Evolutionary conservation across 2,797 vertebrate species (phyloP).

Genomic region (Sebastes matsubarae): DNA sequence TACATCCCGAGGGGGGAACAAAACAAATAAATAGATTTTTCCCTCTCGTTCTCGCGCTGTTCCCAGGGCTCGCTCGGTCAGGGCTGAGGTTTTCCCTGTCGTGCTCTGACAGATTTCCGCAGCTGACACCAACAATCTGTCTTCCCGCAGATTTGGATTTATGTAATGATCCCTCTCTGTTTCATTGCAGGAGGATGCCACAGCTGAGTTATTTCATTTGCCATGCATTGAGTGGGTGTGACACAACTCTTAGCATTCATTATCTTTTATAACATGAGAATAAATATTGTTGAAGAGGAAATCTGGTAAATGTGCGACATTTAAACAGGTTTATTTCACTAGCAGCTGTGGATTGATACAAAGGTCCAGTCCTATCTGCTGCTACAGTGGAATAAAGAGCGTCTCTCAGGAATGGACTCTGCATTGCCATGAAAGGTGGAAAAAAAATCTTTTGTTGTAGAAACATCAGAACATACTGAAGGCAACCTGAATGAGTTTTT

Average conservation of each 20-base stretch:
- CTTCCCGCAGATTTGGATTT: constrained; percentile 27
- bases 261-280: constrained; percentile 12
- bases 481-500: not conserved
- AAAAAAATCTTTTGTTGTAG: not conserved
- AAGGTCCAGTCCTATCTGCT: not conserved
- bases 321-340: not conserved
- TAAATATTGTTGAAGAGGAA: not conserved
- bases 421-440: not conserved
- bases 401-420: not conserved
- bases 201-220: constrained; percentile 12
- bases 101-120: constrained; percentile 21
- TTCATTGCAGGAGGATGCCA: not conserved
- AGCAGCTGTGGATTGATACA: not conserved
- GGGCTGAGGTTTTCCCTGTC: constrained; percentile 20
- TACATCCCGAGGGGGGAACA: not conserved
- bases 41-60: not conserved
- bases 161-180: constrained; percentile 23
- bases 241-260: constrained; percentile 20
- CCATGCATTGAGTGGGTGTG: constrained; percentile 14
- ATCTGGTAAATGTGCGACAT: not conserved
- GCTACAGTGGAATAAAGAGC: not conserved
- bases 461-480: not conserved
- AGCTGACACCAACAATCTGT: constrained; percentile 34
- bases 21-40: constrained; percentile 23
- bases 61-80: not conserved